Base-by-base conservation (phyloP, 2,797 vertebrate genomes). In the Gadopsis bispinosus region DNA sequence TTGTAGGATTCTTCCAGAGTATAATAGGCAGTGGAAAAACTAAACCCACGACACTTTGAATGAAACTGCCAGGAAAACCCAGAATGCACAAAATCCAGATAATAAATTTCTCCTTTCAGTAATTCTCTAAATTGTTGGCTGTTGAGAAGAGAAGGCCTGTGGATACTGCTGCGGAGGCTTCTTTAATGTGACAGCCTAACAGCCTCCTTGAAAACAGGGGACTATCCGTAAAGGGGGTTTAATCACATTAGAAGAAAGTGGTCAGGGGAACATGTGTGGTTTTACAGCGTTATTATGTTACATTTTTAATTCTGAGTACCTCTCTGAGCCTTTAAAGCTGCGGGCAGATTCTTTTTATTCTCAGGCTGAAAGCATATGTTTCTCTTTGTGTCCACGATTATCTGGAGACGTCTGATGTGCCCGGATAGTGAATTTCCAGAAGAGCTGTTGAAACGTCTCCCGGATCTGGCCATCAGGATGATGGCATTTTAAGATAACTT, bases 111-210 rank as follows among this genome's bases (percentile, higher is more conserved):
- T 55, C 29, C 31, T 74, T 64, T 77, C 65, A 80, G 70, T 83
- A 47, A 87, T 88, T 87, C 73, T 68, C 69, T 73, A 79, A 88
- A 90, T 81, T 72, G 77, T 70, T 63, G 62, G 56, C 62, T 69
- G 51, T 51, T 73, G 76, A 75, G 66, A 81, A 73, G 67, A 73
- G n/a, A 22, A 20, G 29, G 39, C 60, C 59, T 62, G 76, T 51
- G 72, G 82, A 77, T 54, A 35, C 31, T 45, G 70, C 59, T 62
- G 69, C 35, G n/a, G 47, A 63, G 45, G 51, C 45, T 73, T 59
- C 56, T 76, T 79, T 73, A 86, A 72, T 78, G 66, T 69, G 84
- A 73, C 72, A 81, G 65, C n/a, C 64, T 65, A 83, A 81, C 78
- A 60, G 58, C 51, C 70, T 68, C 16, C 51, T 62, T 63, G 63